A percentile compares a stretch with the other conserved stretches of the same genome.
phyloP scores from a whole-genome alignment of 2,888 invertebrate genomes.

The Lingula anatina region DNA sequence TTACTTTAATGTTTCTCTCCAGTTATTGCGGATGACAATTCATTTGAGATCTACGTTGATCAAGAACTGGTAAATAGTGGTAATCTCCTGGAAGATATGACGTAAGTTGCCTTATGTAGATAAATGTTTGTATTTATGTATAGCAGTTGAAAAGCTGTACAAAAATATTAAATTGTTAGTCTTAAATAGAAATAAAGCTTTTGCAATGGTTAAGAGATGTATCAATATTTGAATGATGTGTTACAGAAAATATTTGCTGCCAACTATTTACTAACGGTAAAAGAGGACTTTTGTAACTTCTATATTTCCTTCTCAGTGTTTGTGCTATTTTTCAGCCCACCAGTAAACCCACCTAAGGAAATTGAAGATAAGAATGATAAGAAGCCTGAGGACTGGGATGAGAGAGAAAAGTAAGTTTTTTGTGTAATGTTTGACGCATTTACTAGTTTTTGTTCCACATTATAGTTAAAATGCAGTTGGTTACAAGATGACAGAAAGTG shows the following conservation, averaged over 20 bases:
- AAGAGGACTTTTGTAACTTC: too few relatives aligned
- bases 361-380: constrained; percentile 82
- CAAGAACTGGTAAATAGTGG: constrained; percentile 76
- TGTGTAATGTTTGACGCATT: not conserved
- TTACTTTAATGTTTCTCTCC: too few relatives aligned
- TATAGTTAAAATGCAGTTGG: too few relatives aligned
- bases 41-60: constrained; percentile 77
- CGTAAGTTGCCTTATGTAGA: constrained; percentile 39
- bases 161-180: not conserved
- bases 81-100: constrained; percentile 80
- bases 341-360: constrained; percentile 91
- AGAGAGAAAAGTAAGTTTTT: constrained; percentile 66
- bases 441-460: not conserved
- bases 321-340: constrained; percentile 60
- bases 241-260: too few relatives aligned
- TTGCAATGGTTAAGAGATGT: too few relatives aligned
- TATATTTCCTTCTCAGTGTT: too few relatives aligned
- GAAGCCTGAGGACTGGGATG: constrained; percentile 93
- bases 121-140: not conserved
- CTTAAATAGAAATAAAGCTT: too few relatives aligned
- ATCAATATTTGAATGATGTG: too few relatives aligned
- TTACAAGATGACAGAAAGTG: too few relatives aligned
- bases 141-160: not conserved
- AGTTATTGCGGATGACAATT: too few relatives aligned
- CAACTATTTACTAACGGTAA: too few relatives aligned